These are phyloP conservation scores for Ostrea denselamellosa DNA, from an alignment of 1,140 invertebrate species.

Conservation along the genomic window DNA sequence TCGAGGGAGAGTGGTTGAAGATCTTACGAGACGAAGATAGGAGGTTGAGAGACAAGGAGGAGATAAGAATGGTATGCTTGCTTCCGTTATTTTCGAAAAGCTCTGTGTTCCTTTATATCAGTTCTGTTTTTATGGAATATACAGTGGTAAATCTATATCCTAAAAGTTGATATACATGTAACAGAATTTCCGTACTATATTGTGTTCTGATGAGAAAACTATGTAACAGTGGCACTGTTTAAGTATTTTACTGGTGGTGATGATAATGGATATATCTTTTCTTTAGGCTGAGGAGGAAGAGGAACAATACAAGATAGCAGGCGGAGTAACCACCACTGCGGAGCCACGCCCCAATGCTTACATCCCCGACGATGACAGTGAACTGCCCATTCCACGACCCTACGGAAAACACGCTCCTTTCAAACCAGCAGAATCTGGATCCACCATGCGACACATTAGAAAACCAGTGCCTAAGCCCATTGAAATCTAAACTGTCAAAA, in stretches of 20 bases:
- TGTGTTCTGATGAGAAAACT: no score
- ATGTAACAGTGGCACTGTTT: background rate
- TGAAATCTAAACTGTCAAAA: constrained; percentile 74
- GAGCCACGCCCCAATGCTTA: constrained; percentile 79
- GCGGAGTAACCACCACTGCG: constrained; percentile 76
- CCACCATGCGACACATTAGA: constrained; percentile 78
- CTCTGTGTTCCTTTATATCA: no score
- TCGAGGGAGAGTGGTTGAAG: constrained; percentile 74
- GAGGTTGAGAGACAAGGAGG: constrained; percentile 65
- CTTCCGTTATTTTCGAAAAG: no score
- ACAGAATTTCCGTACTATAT: no score
- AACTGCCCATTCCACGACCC: constrained; percentile 78
- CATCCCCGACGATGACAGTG: constrained; percentile 78
- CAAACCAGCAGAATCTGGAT: constrained; percentile 77
- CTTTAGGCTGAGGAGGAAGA: constrained; percentile 75
- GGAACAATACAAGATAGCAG: constrained; percentile 75
- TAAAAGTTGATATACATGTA: no score
- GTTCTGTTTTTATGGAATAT: no score
- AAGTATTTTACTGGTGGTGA: background rate
- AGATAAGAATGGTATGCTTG: constrained; percentile 66
- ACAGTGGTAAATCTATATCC: no score
- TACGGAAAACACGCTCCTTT: constrained; percentile 79
- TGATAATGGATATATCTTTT: background rate
- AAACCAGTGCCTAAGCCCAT: constrained; percentile 79
- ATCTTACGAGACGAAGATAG: constrained; percentile 68